Base-by-base conservation (phyloP, 2,113 vertebrate genomes). In the Dinomys branickii region DNA sequence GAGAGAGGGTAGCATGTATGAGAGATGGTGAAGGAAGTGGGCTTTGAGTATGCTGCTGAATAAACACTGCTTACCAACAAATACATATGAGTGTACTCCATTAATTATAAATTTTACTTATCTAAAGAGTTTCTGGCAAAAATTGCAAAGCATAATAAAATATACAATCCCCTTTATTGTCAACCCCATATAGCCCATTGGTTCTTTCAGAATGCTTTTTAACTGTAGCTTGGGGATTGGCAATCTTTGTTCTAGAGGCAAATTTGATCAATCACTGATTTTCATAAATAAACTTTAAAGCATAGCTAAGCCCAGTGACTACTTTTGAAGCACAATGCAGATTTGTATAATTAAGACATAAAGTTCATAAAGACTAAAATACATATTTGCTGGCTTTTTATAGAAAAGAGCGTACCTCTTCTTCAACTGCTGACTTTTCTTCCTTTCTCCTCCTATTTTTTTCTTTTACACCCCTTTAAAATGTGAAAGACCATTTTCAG, bases 281-380 rank as follows among this genome's bases (percentile, higher is more conserved):
- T 89, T 59, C 61, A 10, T 63, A 90, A 94, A 59, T 73, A 88
- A 88, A 88, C 41, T 83, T 77, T 59, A 54, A 92, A 33, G 35
- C 6, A 0, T 44, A 87, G 33, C 10, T 52, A 80, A 1, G 65
- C 7, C 44, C 26, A 69, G 0, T 30, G 52, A 75, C 41, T 33
- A 41, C 14, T 44, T 65, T 84, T 90, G 47, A 20, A 47, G 38
- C 59, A 12, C 30, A n/a, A 2, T 30, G 22, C 14, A 50, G 52
- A 85, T 13, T 17, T 71, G 71, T 16, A 82, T 24, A 85, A 47
- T 63, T 85, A 22, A 94, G 41, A 91, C 17, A 88, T 12, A 47
- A 67, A 84, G 35, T 17, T 33, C 26, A 58, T 19, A 35, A 50
- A 47, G 7, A 33, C 38, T 75, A 59, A 65, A 92, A 59, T 56